These are phyloP conservation scores for Biston stratarius DNA, from an alignment of 2,888 invertebrate species.

Conservation along the genomic window DNA sequence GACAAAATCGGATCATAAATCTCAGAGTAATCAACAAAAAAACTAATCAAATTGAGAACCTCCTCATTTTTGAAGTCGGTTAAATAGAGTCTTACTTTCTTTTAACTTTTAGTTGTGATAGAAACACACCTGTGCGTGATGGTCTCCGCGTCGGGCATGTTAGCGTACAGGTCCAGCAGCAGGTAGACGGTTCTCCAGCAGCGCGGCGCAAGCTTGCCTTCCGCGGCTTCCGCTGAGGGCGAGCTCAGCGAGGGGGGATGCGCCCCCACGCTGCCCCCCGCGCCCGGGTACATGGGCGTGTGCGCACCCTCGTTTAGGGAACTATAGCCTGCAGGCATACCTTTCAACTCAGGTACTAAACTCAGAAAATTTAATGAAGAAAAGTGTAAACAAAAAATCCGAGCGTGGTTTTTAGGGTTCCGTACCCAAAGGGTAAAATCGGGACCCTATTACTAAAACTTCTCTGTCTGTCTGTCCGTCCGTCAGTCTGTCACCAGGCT, in stretches of 20 bases:
- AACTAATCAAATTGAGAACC: no score
- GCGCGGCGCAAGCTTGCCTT: constrained; percentile 87
- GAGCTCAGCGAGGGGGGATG: constrained; percentile 77
- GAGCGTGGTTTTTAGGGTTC: no score
- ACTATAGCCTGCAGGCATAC: constrained; percentile 89
- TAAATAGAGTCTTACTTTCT: no score
- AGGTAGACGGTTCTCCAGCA: constrained; percentile 98
- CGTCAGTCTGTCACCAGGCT: no score
- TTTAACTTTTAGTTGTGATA: no score
- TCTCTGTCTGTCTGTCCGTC: no score
- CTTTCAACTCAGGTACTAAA: background rate
- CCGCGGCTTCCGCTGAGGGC: constrained; percentile 43
- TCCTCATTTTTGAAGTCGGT: no score
- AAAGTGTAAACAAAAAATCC: no score
- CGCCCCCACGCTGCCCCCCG: constrained; percentile 12
- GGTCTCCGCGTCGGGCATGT: constrained; percentile 97
- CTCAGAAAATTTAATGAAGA: background rate
- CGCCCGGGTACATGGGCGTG: constrained; percentile 86
- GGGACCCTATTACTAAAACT: no score
- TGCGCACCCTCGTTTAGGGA: constrained; percentile 92
- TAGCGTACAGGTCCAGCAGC: constrained; percentile 96
- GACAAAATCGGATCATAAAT: no score
- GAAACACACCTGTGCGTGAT: constrained; percentile 89
- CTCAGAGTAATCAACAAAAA: no score
- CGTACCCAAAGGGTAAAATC: no score